phyloP scores from a whole-genome alignment of 2,797 vertebrate species.

The Sebastes cheni region DNA sequence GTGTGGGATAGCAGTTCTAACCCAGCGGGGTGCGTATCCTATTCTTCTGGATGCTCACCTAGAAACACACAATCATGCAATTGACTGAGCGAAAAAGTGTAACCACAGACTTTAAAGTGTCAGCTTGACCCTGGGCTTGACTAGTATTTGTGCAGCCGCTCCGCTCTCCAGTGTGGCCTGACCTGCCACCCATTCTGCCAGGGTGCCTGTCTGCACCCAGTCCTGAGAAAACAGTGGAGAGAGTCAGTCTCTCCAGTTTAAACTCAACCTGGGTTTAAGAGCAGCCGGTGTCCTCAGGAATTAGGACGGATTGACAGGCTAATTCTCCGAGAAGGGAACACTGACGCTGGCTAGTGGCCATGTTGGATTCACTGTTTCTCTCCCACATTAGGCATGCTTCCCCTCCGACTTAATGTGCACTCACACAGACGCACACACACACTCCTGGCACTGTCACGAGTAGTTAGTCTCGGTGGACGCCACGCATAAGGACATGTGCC shows the following conservation, averaged over 20 bases:
- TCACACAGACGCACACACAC: conserved; percentile 32
- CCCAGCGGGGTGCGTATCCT: background rate
- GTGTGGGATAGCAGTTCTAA: background rate
- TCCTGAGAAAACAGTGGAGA: conserved; percentile 42
- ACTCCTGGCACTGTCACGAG: conserved; percentile 69
- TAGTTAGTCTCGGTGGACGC: conserved; percentile 71
- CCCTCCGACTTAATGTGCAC: conserved; percentile 38
- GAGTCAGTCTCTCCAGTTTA: conserved; percentile 44
- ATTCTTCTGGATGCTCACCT: background rate
- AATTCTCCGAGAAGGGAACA: conserved; percentile 67
- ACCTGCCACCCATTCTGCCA: conserved; percentile 34
- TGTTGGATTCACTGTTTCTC: conserved; percentile 69
- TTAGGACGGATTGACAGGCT: conserved; percentile 66
- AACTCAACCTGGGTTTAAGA: conserved; percentile 50
- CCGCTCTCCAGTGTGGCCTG: conserved; percentile 21
- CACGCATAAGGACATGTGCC: conserved; percentile 56
- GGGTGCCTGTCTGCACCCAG: conserved; percentile 44
- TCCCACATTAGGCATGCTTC: conserved; percentile 74
- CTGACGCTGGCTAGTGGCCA: conserved; percentile 64
- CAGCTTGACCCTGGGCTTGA: conserved; percentile 25
- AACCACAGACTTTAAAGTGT: conserved; percentile 3
- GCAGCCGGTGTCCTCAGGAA: conserved; percentile 57
- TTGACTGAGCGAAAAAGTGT: background rate
- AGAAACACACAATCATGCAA: background rate
- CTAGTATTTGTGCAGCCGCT: conserved; percentile 28